These are phyloP conservation scores for Sardina pilchardus DNA, from an alignment of 2,113 vertebrate genomes.

Conservation along the genomic window DNA sequence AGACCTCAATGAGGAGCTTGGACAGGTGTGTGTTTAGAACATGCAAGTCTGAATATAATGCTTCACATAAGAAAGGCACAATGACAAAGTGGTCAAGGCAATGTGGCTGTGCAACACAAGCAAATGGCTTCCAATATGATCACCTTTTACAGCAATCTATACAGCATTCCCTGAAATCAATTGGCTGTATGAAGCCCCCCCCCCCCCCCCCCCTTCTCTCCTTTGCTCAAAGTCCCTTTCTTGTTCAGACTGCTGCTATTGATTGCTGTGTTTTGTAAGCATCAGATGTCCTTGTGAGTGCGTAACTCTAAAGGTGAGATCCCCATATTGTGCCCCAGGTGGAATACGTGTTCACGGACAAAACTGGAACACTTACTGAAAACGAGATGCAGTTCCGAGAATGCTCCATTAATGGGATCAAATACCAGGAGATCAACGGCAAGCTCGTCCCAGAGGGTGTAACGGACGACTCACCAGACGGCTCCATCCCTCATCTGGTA, in stretches of 20 bases:
- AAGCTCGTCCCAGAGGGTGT: constrained; percentile 89
- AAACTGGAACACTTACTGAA: constrained; percentile 97
- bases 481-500: constrained; percentile 76
- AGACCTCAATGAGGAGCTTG: constrained; percentile 96
- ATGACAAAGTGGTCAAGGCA: not conserved
- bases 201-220: no score
- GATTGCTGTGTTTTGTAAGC: not conserved
- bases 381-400: constrained; percentile 98
- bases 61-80: not conserved
- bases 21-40: constrained; percentile 77
- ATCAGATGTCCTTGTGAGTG: not conserved
- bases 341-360: constrained; percentile 97
- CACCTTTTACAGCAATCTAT: not conserved
- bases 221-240: not conserved
- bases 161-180: not conserved
- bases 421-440: constrained; percentile 92
- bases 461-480: constrained; percentile 82
- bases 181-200: not conserved
- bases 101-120: not conserved
- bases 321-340: constrained; percentile 73
- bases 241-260: not conserved
- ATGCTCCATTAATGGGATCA: constrained; percentile 92
- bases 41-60: no score
- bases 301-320: not conserved
- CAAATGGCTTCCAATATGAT: not conserved